Percentiles rank a stretch among this genome's conserved stretches.
Evolutionary conservation across 92 coral and sea anemone genomes (phyloP).

Genomic region (Porites divaricata): DNA sequence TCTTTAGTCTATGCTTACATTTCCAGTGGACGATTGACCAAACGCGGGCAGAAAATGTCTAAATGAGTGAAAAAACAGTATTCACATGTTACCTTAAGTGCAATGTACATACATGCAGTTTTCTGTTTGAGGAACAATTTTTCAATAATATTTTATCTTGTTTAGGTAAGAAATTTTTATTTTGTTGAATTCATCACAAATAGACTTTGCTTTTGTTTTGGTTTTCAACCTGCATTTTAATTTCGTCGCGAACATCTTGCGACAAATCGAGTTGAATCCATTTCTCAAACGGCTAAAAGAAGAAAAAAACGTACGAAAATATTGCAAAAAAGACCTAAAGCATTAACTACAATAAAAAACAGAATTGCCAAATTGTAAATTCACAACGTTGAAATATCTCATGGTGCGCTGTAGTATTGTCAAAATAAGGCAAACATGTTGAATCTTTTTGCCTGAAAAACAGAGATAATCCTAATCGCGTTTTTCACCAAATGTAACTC

Average conservation of each 20-base stretch:
- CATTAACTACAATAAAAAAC: neutral
- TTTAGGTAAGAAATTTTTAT: conserved; percentile 3
- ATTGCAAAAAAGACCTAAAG: neutral
- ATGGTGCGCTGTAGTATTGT: conserved; percentile 36
- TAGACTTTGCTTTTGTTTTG: conserved; percentile 28
- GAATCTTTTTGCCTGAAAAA: neutral
- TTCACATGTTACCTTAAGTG: neutral
- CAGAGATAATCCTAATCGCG: neutral
- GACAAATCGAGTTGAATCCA: neutral
- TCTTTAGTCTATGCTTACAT: conserved; percentile 26
- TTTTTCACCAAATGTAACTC: neutral
- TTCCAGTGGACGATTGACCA: conserved; percentile 14
- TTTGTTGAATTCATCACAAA: conserved; percentile 36
- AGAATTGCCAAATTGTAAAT: conserved; percentile 22
- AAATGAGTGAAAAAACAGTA: neutral
- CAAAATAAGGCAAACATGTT: conserved; percentile 16
- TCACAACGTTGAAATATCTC: conserved; percentile 23
- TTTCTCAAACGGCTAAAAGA: neutral
- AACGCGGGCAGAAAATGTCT: conserved; percentile 9
- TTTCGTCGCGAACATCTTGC: conserved; percentile 40
- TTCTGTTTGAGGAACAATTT: neutral
- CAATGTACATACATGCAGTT: neutral
- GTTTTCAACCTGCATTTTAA: conserved; percentile 5
- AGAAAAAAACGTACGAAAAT: neutral
- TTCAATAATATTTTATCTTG: neutral